Percentiles rank a stretch among this genome's conserved stretches.
phyloP scores from a whole-genome alignment of 2,797 vertebrate genomes.

The Eptatretus atami region DNA sequence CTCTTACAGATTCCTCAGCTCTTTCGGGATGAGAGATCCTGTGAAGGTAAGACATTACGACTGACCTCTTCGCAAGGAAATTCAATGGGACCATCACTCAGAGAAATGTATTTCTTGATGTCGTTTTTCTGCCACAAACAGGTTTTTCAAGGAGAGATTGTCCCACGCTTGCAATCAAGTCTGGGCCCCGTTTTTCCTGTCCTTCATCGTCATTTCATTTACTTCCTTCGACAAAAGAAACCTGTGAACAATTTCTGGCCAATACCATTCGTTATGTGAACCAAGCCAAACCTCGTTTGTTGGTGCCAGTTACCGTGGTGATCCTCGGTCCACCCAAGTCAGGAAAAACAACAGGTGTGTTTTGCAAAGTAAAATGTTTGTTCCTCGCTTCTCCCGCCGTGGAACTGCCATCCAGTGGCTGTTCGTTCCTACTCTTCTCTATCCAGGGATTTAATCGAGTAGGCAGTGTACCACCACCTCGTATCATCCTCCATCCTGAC shows the following conservation, averaged over 20 bases:
- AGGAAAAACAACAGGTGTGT: slow-evolving; percentile 59
- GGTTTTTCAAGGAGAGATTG: slow-evolving; percentile 29
- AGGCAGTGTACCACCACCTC: too few species aligned
- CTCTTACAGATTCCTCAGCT: slow-evolving; percentile 38
- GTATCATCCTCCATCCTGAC: too few species aligned
- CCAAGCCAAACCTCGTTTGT: slow-evolving; percentile 30
- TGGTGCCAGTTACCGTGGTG: slow-evolving; percentile 36
- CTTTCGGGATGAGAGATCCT: slow-evolving; percentile 53
- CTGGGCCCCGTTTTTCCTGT: slow-evolving; percentile 21
- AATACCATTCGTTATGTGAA: slow-evolving; percentile 59
- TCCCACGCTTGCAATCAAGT: slow-evolving; percentile 27
- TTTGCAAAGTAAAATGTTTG: too few species aligned
- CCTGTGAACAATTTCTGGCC: slow-evolving; percentile 33
- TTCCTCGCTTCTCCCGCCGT: too few species aligned
- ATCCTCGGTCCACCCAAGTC: slow-evolving; percentile 61
- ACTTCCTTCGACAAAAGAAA: slow-evolving; percentile 55
- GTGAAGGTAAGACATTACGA: slow-evolving; percentile 26
- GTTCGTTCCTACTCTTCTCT: too few species aligned
- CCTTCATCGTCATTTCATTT: slow-evolving; percentile 47
- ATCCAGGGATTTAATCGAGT: too few species aligned
- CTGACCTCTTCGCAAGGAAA: too few species aligned
- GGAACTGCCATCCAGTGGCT: too few species aligned
- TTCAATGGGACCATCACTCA: too few species aligned
- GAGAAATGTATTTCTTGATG: too few species aligned
- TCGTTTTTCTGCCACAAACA: slow-evolving; percentile 12